A percentile compares a stretch with the other conserved stretches of the same genome.
Conservation (phyloP, 1,140 invertebrate species). For the Cyclina sinensis region DNA sequence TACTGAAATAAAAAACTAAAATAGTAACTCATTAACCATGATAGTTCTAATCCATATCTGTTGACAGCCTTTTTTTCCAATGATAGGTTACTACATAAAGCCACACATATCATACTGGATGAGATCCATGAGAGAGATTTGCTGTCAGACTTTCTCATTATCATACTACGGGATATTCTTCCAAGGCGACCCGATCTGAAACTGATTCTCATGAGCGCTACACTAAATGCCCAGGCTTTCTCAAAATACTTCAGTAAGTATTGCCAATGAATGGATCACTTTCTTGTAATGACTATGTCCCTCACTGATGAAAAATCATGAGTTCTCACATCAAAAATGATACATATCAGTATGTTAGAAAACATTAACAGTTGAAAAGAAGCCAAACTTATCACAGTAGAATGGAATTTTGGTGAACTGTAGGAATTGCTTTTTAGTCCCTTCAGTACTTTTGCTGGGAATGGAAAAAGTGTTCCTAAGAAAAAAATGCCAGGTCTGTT, state of each 20-base stretch:
- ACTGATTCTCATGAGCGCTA: constrained; percentile 96
- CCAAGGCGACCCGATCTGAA: constrained; percentile 91
- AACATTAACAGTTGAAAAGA: background rate
- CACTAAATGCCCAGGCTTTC: constrained; percentile 93
- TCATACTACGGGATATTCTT: constrained; percentile 93
- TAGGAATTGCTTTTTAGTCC: too few relatives aligned
- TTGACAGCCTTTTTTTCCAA: too few relatives aligned
- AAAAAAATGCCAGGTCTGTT: too few relatives aligned
- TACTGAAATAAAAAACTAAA: too few relatives aligned
- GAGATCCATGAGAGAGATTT: constrained; percentile 92
- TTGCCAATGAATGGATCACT: background rate
- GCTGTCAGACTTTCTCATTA: constrained; percentile 93
- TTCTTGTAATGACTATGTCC: background rate
- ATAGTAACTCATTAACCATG: too few relatives aligned
- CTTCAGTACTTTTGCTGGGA: too few relatives aligned
- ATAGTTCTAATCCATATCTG: too few relatives aligned
- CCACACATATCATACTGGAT: constrained; percentile 91
- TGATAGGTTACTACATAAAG: constrained; percentile 85
- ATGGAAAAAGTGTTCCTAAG: too few relatives aligned
- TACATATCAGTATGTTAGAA: background rate
- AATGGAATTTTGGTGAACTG: too few relatives aligned
- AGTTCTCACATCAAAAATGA: too few relatives aligned
- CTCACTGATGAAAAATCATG: background rate
- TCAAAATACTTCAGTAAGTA: constrained; percentile 90
- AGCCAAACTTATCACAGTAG: too few relatives aligned